Evolutionary conservation across 1,140 invertebrate species (phyloP), one percentile per base, ranked within the genome.

Genomic region (Cyclargus thomasi): DNA sequence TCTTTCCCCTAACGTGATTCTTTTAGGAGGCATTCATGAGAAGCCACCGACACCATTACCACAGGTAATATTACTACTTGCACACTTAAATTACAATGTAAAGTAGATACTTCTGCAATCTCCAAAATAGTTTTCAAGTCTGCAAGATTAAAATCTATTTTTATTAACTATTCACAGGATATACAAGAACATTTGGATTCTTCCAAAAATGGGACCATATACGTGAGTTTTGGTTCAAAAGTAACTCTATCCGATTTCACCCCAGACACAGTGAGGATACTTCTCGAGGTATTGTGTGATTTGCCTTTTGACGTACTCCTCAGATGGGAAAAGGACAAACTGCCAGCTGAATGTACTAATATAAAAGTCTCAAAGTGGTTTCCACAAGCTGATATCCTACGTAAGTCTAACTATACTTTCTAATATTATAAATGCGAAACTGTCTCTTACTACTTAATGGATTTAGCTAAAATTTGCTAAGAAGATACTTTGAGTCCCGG

Each of bases 161-260:
- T 8, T 7, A 29, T 7, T 29, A 29, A 53, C 91, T 90, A 72
- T 82, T 75, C 77, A 11, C 65, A 80, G 82, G 88, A 93, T 67
- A 75, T 94, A 14, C 71, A 92, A 77, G 72, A 89, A 10, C 92
- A 90, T 63, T 68, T 94, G 11, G 90, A 92, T 35, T 84, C 90
- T 8, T 80, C 90, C 20, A 76, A 92, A 63, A 65, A 74, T 7
- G 94, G 94, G 2, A 91, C 92, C 1, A 91, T 94, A 53, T 76
- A 93, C 65, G 93, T 94, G 70, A 93, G 92, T 74, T 83, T 94
- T 67, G 93, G 94, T 14, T 91, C 92, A 11, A 92, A 91, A 64
- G 68, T 92, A 0, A 83, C 85, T 35, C 81, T 86, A 29, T 72
- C 78, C 0, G 59, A 83, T 10, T 73, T 93, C 6, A 76, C 85